These are phyloP conservation scores for Fragum fragum DNA, from an alignment of 2,888 invertebrate species.

Conservation along the genomic window DNA sequence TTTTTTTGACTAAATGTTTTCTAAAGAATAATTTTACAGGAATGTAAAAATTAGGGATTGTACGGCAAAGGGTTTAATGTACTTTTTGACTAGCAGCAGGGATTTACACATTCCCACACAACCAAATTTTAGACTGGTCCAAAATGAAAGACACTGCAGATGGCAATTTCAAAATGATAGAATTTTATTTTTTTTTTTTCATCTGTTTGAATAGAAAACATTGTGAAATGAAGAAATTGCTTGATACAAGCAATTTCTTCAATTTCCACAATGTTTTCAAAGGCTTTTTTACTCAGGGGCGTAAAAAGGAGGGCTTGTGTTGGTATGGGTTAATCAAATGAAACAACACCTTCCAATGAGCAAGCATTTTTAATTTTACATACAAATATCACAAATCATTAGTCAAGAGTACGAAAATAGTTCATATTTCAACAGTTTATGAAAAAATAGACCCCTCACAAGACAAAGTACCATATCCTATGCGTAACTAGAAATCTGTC, in stretches of 20 bases:
- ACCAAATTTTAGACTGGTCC: too few relatives aligned
- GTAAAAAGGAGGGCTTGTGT: too few relatives aligned
- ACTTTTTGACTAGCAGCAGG: neutral
- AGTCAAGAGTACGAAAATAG: too few relatives aligned
- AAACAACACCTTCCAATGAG: neutral
- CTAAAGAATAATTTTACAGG: neutral
- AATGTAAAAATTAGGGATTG: too few relatives aligned
- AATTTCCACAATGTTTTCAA: too few relatives aligned
- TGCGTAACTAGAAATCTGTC: neutral
- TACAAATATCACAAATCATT: constrained; percentile 16
- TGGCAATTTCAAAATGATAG: too few relatives aligned
- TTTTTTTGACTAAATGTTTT: neutral
- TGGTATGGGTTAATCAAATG: neutral
- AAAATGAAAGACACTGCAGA: too few relatives aligned
- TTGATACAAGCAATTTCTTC: too few relatives aligned
- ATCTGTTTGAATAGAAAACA: too few relatives aligned
- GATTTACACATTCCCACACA: neutral
- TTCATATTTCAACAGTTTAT: neutral
- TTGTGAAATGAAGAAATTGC: too few relatives aligned
- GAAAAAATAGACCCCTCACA: neutral
- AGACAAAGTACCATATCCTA: neutral
- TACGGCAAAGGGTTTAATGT: neutral
- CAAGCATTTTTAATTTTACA: constrained; percentile 3
- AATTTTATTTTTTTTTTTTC: too few relatives aligned
- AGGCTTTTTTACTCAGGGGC: too few relatives aligned